Evolutionary conservation across 1,140 invertebrate species (phyloP).

Genomic region (Drosophila jambulina): DNA sequence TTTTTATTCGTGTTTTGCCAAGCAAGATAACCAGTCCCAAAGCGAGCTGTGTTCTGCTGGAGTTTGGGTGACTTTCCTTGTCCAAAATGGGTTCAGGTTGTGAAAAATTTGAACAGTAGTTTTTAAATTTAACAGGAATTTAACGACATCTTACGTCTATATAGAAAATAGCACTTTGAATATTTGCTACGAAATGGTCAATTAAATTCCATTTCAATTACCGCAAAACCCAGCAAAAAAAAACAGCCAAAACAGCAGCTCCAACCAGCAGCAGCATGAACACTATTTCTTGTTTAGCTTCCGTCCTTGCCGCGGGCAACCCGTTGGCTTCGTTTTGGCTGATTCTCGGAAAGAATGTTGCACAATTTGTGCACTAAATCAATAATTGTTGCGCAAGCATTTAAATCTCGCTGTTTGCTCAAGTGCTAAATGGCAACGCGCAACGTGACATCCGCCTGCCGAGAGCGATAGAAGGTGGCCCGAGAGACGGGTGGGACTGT

Average conservation of each 20-base stretch:
- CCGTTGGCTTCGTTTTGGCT: slow-evolving; percentile 34
- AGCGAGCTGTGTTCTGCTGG: slow-evolving; percentile 2
- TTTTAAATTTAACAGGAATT: neutral
- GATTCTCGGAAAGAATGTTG: slow-evolving; percentile 70
- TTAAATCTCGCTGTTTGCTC: slow-evolving; percentile 51
- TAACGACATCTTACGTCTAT: neutral
- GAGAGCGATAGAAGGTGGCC: slow-evolving; percentile 5
- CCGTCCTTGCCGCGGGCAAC: slow-evolving; percentile 30
- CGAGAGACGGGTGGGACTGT: slow-evolving; percentile 19
- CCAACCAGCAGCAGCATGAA: slow-evolving; percentile 30
- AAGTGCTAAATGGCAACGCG: slow-evolving; percentile 54
- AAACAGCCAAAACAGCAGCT: neutral
- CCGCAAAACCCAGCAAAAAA: neutral
- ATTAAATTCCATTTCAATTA: neutral
- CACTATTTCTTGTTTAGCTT: slow-evolving; percentile 61
- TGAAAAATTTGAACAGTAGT: slow-evolving; percentile 10
- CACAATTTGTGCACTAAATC: slow-evolving; percentile 62
- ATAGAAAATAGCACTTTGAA: neutral
- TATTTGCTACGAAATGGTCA: neutral
- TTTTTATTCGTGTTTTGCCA: slow-evolving; percentile 16
- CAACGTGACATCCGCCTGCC: slow-evolving; percentile 55
- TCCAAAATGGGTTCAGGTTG: slow-evolving; percentile 7
- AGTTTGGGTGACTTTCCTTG: slow-evolving; percentile 10
- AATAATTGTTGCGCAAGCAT: slow-evolving; percentile 78
- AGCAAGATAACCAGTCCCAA: slow-evolving; percentile 47